A percentile compares a stretch with the other conserved stretches of the same genome.
Evolutionary conservation across 2,888 invertebrate genomes (phyloP).

Genomic region (Dendrolimus pini): DNA sequence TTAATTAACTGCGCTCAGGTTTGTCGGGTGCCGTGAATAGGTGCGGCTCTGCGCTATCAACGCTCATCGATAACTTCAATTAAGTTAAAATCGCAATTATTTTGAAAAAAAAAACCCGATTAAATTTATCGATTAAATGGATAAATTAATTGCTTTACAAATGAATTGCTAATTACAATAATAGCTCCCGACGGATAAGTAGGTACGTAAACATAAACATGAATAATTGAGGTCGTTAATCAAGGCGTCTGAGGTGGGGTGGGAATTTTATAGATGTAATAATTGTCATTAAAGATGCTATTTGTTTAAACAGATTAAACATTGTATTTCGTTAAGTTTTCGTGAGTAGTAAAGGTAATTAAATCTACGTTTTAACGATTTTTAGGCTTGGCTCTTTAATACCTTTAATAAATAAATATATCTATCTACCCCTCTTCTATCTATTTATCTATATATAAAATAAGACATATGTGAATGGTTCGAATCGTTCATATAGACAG

Average conservation of each 20-base stretch:
- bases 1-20: slow-evolving; percentile 66
- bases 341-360: too few species aligned
- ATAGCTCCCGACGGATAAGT: slow-evolving; percentile 11
- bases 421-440: too few species aligned
- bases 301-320: too few species aligned
- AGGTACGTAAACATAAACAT: not conserved
- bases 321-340: too few species aligned
- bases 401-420: too few species aligned
- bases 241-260: not conserved
- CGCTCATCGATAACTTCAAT: slow-evolving; percentile 51
- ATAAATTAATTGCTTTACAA: not conserved
- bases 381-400: too few species aligned
- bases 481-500: too few species aligned
- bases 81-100: slow-evolving; percentile 19
- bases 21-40: slow-evolving; percentile 57
- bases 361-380: too few species aligned
- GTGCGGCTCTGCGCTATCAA: slow-evolving; percentile 60
- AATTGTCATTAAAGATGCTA: not conserved
- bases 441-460: too few species aligned
- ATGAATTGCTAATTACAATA: not conserved
- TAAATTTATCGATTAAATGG: not conserved
- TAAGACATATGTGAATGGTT: too few species aligned
- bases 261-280: not conserved
- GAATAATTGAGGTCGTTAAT: not conserved
- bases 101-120: not conserved